These are phyloP conservation scores for Ceratina australensis DNA, from an alignment of 1,140 invertebrate species.

Conservation along the genomic window DNA sequence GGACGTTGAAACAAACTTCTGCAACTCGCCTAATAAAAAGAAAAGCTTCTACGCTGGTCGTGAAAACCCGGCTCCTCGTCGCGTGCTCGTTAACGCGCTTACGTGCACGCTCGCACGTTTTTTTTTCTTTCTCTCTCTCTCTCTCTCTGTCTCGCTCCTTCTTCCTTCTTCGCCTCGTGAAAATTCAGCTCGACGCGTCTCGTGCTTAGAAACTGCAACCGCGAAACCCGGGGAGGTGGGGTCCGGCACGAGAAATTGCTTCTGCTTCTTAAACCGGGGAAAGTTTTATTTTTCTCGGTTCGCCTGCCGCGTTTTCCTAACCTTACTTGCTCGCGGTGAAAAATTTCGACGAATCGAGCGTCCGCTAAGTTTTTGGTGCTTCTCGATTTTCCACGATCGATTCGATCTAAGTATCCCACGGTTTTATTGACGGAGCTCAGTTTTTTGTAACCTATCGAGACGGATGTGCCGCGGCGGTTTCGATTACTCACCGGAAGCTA, in stretches of 20 bases:
- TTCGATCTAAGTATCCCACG: too few relatives aligned
- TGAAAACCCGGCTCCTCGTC: conserved; percentile 2
- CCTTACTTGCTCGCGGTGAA: neutral
- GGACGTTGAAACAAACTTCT: too few relatives aligned
- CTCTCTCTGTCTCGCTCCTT: too few relatives aligned
- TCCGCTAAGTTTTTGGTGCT: too few relatives aligned
- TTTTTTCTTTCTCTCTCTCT: neutral
- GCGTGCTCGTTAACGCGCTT: conserved; percentile 42
- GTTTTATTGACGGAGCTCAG: too few relatives aligned
- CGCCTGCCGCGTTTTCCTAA: neutral
- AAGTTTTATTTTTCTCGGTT: conserved; percentile 33
- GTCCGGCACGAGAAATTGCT: conserved; percentile 39
- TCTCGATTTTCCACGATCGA: too few relatives aligned
- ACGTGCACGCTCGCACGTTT: conserved; percentile 4
- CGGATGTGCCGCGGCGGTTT: too few relatives aligned
- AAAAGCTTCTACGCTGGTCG: too few relatives aligned
- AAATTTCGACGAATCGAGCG: too few relatives aligned
- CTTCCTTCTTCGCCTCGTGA: conserved; percentile 1
- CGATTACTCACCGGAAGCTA: too few relatives aligned
- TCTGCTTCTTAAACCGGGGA: conserved; percentile 39
- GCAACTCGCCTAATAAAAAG: too few relatives aligned
- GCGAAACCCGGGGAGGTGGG: conserved; percentile 20
- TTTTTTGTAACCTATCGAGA: too few relatives aligned
- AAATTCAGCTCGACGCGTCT: conserved; percentile 27
- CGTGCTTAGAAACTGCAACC: conserved; percentile 47